Base-by-base conservation (phyloP, 2,888 invertebrate genomes). In the Micoletzkya japonica region DNA sequence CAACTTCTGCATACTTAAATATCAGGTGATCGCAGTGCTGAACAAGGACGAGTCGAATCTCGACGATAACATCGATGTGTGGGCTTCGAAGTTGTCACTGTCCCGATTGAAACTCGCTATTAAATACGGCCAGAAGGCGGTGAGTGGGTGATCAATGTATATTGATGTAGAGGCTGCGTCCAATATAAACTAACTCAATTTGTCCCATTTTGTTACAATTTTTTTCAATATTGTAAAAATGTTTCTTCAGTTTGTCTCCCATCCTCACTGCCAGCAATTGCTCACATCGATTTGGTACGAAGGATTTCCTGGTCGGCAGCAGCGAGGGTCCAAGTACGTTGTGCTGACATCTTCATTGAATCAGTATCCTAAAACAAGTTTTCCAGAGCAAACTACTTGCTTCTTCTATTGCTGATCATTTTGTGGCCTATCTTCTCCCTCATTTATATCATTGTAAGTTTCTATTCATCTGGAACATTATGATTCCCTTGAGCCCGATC, bases 61-160 rank as follows among this genome's bases (percentile, higher is more conserved):
- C 28, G 86, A 85, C 28, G 83, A 82, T 64, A 80, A 78, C 49
- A 81, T 85, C 58, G 82, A 83, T 36, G 85, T 85, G 3, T 85
- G 82, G 71, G 79, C 79, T 0, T 79, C 83, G 17, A 80, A 81
- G 50, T 77, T 87, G 17, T 87, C 87, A 0, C 80, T 89, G 61
- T 85, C 87, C 24, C 80, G 89, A 64, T 84, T 89, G 37, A 89
- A 89, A 81, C 81, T 89, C 73, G 89, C 89, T n/a, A 86, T 89
- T 64, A 89, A 89, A 78, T 89, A 88, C 77, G 88, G 88, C 78
- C 89, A 89, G 81, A 89, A 89, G 83, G 88, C 88, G 87, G 89
- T 88, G 72, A 70, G 66, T 30, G 20, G n/a, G n/a, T n/a, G n/a
- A n/a, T n/a, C n/a, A n/a, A n/a, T 70, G 28, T n/a, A 44, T 44